These are phyloP conservation scores for Phenganax marumi DNA, from an alignment of 92 coral and sea anemone genomes.

Conservation along the genomic window DNA sequence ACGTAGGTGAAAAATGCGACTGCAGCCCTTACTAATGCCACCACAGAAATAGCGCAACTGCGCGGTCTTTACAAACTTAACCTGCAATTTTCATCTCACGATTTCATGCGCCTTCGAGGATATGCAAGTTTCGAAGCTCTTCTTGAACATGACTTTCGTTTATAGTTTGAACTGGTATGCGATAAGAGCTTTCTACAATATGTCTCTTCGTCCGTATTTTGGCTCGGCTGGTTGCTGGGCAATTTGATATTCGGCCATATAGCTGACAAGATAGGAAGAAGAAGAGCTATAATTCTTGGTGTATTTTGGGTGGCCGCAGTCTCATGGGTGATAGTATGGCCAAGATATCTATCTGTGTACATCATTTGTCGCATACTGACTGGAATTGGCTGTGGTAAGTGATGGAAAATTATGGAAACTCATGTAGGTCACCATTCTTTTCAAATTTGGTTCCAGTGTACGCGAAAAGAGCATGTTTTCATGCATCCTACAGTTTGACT, in stretches of 20 bases:
- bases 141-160: neutral
- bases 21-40: too few relatives aligned
- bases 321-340: constrained; percentile 34
- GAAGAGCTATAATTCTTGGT: constrained; percentile 3
- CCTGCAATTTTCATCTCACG: too few relatives aligned
- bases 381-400: constrained; percentile 23
- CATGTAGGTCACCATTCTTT: too few relatives aligned
- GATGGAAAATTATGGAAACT: too few relatives aligned
- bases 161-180: constrained; percentile 23
- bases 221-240: constrained; percentile 30
- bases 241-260: constrained; percentile 9
- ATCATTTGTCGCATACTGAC: constrained; percentile 22
- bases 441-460: too few relatives aligned
- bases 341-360: constrained; percentile 14
- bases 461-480: too few relatives aligned
- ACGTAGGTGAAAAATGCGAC: too few relatives aligned
- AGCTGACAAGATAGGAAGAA: constrained; percentile 32
- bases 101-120: too few relatives aligned
- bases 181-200: constrained; percentile 9
- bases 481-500: too few relatives aligned
- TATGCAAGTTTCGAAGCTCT: too few relatives aligned
- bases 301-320: neutral
- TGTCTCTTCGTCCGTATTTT: constrained; percentile 20
- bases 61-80: too few relatives aligned
- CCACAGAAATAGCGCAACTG: too few relatives aligned